These are phyloP conservation scores for Pollenia angustigena DNA, from an alignment of 2,888 invertebrate species.

Conservation along the genomic window DNA sequence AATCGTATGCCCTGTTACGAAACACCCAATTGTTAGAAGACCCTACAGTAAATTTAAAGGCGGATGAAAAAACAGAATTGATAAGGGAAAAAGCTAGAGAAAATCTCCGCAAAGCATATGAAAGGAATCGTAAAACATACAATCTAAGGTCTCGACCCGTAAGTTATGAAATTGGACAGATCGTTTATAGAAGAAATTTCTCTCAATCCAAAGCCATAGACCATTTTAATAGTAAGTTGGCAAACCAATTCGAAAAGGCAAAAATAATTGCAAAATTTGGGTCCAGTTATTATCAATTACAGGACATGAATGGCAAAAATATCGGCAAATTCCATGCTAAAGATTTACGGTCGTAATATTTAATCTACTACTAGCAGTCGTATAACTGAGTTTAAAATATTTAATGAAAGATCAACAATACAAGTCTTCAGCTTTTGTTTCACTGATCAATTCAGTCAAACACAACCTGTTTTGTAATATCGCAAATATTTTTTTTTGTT, in stretches of 20 bases:
- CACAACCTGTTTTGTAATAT: no score
- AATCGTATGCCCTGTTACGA: slow-evolving; percentile 4
- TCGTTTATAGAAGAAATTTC: slow-evolving; percentile 34
- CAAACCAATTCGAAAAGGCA: slow-evolving; percentile 27
- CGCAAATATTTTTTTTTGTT: no score
- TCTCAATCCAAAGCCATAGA: slow-evolving; percentile 7
- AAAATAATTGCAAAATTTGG: slow-evolving; percentile 14
- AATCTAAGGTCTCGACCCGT: slow-evolving; percentile 1
- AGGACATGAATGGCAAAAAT: slow-evolving; percentile 10
- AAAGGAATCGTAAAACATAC: slow-evolving; percentile 16
- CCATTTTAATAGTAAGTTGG: slow-evolving; percentile 24
- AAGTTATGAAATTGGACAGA: slow-evolving; percentile 13
- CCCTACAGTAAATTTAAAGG: not conserved
- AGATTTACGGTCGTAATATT: not conserved
- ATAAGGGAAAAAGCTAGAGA: slow-evolving; percentile 8
- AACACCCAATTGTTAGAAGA: not conserved
- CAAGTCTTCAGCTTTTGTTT: no score
- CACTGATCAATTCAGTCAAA: no score
- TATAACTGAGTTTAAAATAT: no score
- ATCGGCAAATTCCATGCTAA: slow-evolving; percentile 14
- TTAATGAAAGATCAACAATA: no score
- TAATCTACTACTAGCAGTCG: no score
- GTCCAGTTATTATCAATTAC: slow-evolving; percentile 15
- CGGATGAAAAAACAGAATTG: not conserved
- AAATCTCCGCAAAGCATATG: slow-evolving; percentile 10